These are phyloP conservation scores for Saccopteryx bilineata DNA, from an alignment of 2,113 vertebrate genomes.

Conservation along the genomic window DNA sequence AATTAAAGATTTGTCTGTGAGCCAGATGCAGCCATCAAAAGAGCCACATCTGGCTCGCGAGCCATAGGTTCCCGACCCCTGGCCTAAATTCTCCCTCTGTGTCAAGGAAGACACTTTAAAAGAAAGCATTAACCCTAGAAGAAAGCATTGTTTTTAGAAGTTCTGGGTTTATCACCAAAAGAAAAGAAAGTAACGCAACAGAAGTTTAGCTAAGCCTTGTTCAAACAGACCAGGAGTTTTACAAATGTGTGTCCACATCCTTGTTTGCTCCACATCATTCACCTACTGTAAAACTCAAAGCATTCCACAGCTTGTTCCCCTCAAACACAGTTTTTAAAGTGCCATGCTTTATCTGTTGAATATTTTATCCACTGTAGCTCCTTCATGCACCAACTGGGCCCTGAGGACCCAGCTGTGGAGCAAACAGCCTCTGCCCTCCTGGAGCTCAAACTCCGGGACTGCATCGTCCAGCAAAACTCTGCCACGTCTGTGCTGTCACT, in stretches of 20 bases:
- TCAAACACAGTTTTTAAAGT: background rate
- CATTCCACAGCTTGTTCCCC: background rate
- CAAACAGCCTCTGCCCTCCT: background rate
- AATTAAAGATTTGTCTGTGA: too few relatives aligned
- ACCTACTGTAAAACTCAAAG: background rate
- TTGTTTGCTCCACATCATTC: too few relatives aligned
- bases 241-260: accelerated
- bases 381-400: too few relatives aligned
- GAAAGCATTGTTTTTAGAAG: background rate
- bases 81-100: background rate
- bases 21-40: too few relatives aligned
- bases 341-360: too few relatives aligned
- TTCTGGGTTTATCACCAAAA: background rate
- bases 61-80: too few relatives aligned
- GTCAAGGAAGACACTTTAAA: background rate
- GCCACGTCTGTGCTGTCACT: background rate
- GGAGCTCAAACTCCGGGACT: too few relatives aligned
- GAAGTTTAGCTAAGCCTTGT: background rate
- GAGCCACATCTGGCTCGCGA: too few relatives aligned
- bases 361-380: too few relatives aligned
- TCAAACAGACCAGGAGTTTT: background rate
- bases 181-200: background rate
- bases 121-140: background rate
- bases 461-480: background rate
- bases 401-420: background rate